Base-by-base conservation (phyloP, 2,113 vertebrate genomes). In the Anguilla japonica region DNA sequence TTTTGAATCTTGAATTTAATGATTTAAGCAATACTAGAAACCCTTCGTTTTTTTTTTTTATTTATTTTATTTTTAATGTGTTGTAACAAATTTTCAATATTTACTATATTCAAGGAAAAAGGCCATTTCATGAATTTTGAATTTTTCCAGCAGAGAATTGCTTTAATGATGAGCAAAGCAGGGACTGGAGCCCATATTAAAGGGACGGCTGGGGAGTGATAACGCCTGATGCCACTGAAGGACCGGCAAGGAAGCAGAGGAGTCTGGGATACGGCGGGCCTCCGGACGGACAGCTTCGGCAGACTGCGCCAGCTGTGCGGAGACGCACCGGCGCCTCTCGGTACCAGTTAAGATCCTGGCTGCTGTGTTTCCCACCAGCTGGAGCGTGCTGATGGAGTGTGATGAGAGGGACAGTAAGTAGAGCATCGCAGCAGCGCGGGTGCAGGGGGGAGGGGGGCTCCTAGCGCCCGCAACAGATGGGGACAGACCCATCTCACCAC, bases 381-480 rank as follows among this genome's bases (percentile, higher is more conserved):
- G 93, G 89, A 90, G 91, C 83, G 50, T 85, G 89, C 91, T 94
- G 93, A 94, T 94, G 92, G 92, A 95, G 94, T 93, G 92, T 92
- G 91, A 94, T 93, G 90, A 89, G 87, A 81, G 43, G 26, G 78
- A 80, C 83, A 53, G 88, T 85, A 87, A 91, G 87, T 63, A 41
- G 90, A 89, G 90, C 88, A 86, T 89, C 86, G 90, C 89, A 86
- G 81, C 84, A 80, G 87, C 83, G 81, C 29, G 14, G 63, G 26
- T 20, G 40, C 57, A 83, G 60, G 71, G 86, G 41, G 4, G 39
- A 46, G 81, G n/a, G 50, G 22, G 63, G 87, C 40, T 79, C 41
- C 85, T 63, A 85, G 53, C 79, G 53, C 60, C 81, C 81, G 84
- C 67, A 87, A 83, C 46, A 84, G 84, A 79, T 79, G 50, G 85